phyloP scores from a whole-genome alignment of 2,888 invertebrate genomes.

The Andrena marginata region DNA sequence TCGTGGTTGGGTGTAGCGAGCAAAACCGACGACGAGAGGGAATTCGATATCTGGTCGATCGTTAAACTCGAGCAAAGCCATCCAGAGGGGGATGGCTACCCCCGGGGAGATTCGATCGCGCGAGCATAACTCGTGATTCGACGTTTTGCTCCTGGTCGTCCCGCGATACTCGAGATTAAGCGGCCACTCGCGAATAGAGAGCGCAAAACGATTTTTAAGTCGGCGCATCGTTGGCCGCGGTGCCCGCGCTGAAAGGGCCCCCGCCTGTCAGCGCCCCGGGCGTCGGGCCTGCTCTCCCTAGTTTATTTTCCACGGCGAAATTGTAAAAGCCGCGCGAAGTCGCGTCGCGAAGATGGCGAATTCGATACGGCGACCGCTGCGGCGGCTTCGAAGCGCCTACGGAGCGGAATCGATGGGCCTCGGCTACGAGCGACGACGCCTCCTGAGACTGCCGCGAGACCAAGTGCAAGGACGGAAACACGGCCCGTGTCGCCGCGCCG shows the following conservation, averaged over 20 bases:
- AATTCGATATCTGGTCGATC: slow-evolving; percentile 67
- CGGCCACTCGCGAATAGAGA: slow-evolving; percentile 42
- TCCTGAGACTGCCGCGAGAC: slow-evolving; percentile 7
- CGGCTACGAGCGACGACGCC: slow-evolving; percentile 12
- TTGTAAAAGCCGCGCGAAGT: slow-evolving; percentile 44
- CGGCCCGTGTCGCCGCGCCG: not conserved
- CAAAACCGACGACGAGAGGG: slow-evolving; percentile 59
- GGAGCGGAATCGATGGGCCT: slow-evolving; percentile 54
- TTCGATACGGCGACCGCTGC: slow-evolving; percentile 42
- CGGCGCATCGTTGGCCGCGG: slow-evolving; percentile 26
- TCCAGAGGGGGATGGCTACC: slow-evolving; percentile 31
- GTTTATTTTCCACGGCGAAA: slow-evolving; percentile 48
- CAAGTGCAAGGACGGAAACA: slow-evolving; percentile 33
- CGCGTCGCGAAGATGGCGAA: slow-evolving; percentile 54
- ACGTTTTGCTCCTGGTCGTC: slow-evolving; percentile 46
- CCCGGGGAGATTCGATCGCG: slow-evolving; percentile 59
- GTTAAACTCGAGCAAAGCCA: slow-evolving; percentile 56
- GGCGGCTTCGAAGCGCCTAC: not conserved
- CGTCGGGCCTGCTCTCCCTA: slow-evolving; percentile 7
- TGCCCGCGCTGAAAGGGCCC: slow-evolving; percentile 22
- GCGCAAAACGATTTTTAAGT: slow-evolving; percentile 45
- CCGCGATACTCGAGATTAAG: slow-evolving; percentile 56
- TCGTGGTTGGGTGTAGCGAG: slow-evolving; percentile 10
- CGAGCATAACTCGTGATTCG: slow-evolving; percentile 66
- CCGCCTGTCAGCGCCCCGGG: slow-evolving; percentile 34